These are phyloP conservation scores for Wiebesia pumilae DNA, from an alignment of 1,140 invertebrate species.

Conservation along the genomic window DNA sequence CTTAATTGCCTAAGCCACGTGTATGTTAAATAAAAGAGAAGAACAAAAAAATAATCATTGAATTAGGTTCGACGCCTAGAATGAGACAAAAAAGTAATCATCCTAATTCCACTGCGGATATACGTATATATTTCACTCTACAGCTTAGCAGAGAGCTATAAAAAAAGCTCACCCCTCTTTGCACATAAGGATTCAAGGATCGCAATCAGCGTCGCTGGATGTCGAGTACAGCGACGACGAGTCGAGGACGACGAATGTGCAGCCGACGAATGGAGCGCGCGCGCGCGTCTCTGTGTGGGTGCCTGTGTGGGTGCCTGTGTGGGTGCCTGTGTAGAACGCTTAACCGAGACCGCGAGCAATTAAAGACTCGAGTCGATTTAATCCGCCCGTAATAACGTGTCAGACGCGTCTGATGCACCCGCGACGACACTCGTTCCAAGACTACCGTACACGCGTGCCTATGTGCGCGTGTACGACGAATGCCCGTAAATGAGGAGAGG, in stretches of 20 bases:
- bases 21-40: not conserved
- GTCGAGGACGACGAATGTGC: not conserved
- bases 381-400: constrained; percentile 62
- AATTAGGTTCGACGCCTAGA: not conserved
- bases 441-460: not conserved
- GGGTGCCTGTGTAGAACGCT: not conserved
- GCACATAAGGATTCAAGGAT: constrained; percentile 12
- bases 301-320: not conserved
- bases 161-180: not conserved
- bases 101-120: not conserved
- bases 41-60: not conserved
- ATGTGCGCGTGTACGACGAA: constrained; percentile 55
- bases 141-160: not conserved
- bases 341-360: constrained; percentile 56
- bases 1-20: too few species aligned
- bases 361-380: constrained; percentile 58
- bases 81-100: not conserved
- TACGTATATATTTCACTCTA: not conserved
- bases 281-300: not conserved
- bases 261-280: not conserved
- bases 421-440: not conserved
- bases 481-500: constrained; percentile 59
- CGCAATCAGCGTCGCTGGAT: constrained; percentile 17
- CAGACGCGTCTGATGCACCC: constrained; percentile 58
- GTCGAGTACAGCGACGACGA: not conserved